Percentiles rank a stretch among this genome's conserved stretches.
Conservation (phyloP, 2,797 vertebrate species). For the Morus bassanus region DNA sequence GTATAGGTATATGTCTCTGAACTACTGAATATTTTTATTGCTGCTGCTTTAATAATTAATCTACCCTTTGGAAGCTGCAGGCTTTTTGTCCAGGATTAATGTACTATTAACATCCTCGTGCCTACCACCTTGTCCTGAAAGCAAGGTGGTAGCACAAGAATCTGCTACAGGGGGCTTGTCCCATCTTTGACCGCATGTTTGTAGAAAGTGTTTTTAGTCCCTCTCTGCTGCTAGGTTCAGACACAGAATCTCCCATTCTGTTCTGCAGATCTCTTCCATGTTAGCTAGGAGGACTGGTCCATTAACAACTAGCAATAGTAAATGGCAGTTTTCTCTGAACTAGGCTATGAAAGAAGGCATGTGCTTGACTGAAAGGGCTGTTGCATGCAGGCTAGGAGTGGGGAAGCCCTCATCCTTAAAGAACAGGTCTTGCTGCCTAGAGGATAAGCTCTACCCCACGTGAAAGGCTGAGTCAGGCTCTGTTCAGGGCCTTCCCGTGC, state of each 20-base stretch:
- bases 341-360: rapidly evolving
- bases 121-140: neutral
- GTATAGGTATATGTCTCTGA: neutral
- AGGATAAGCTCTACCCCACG: neutral
- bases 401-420: neutral
- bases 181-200: rapidly evolving
- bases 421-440: neutral
- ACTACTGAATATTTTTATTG: conserved; percentile 14
- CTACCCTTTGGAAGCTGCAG: neutral
- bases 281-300: neutral
- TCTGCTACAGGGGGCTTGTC: neutral
- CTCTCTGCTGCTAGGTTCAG: neutral
- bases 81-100: conserved; percentile 22
- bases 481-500: neutral
- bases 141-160: neutral
- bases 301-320: neutral
- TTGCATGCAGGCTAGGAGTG: neutral
- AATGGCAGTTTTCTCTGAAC: neutral
- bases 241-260: neutral
- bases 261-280: neutral
- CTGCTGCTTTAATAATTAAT: conserved; percentile 61
- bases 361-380: neutral
- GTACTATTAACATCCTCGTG: neutral
- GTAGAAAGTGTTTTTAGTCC: neutral
- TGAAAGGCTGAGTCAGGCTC: neutral